phyloP scores from a whole-genome alignment of 2,113 vertebrate species.

The Protobothrops flavoviridis region DNA sequence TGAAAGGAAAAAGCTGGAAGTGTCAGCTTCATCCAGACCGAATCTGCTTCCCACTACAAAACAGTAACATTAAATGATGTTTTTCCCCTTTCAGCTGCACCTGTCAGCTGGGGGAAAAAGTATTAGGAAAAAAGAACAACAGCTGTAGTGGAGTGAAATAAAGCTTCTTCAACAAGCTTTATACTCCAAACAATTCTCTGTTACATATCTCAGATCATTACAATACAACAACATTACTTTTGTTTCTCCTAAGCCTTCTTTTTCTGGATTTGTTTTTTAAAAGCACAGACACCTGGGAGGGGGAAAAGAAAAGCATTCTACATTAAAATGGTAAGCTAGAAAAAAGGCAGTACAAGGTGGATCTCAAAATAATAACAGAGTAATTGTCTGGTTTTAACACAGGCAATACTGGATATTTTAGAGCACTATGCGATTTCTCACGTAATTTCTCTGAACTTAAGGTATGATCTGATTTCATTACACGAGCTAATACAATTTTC shows the following conservation, averaged over 20 bases:
- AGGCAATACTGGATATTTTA: not conserved
- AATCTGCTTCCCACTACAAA: constrained; percentile 2
- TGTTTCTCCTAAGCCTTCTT: not conserved
- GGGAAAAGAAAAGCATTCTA: not conserved
- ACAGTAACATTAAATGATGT: constrained; percentile 11
- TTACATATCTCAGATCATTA: constrained; percentile 18
- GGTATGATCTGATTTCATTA: not conserved
- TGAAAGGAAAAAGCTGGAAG: not conserved
- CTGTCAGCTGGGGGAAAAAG: not conserved
- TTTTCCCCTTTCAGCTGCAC: not conserved
- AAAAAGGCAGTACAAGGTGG: not conserved
- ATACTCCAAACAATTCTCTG: not conserved
- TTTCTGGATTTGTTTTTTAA: not conserved
- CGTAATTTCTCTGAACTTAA: not conserved
- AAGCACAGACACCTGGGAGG: not conserved
- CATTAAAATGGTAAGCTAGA: not conserved
- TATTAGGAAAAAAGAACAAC: not conserved
- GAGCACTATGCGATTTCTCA: not conserved
- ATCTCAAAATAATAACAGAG: not conserved
- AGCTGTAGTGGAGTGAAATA: not conserved
- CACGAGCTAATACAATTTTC: not conserved
- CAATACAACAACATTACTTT: not conserved
- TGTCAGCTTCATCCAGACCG: not conserved
- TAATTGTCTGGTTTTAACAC: not conserved
- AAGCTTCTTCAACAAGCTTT: not conserved